Percentiles rank a stretch among this genome's conserved stretches.
phyloP scores from a whole-genome alignment of 2,797 vertebrate genomes.

The Cheirogaleus major region DNA sequence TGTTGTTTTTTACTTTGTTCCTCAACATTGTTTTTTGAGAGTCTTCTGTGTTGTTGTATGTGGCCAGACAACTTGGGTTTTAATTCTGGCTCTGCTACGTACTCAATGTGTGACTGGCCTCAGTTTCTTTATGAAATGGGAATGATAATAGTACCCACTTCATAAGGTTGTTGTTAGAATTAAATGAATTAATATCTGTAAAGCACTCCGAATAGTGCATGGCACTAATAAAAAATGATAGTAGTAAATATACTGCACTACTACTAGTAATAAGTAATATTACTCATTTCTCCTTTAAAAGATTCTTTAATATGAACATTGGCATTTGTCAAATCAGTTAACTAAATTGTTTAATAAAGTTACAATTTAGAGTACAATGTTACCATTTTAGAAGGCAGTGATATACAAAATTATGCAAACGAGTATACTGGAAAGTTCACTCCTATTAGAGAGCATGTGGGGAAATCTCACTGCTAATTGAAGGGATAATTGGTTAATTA shows the following conservation, averaged over 20 bases:
- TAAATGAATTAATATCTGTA: not conserved
- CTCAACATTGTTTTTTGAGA: not conserved
- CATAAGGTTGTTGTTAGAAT: not conserved
- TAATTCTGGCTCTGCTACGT: not conserved
- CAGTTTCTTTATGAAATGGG: not conserved
- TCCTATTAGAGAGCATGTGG: not conserved
- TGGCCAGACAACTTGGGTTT: not conserved
- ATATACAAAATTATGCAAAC: not conserved
- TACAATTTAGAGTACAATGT: not conserved
- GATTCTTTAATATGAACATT: not conserved
- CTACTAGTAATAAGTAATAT: not conserved
- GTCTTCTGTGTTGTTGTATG: not conserved
- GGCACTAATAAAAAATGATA: not conserved
- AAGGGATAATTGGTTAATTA: not conserved
- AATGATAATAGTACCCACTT: not conserved
- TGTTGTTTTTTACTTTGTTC: not conserved
- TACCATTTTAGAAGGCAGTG: slow-evolving; percentile 9
- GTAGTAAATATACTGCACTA: not conserved
- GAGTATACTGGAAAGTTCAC: slow-evolving; percentile 19
- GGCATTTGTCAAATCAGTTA: not conserved
- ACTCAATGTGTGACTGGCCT: not conserved
- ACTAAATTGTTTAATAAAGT: not conserved
- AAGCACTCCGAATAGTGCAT: not conserved
- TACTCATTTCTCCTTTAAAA: not conserved
- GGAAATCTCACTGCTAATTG: not conserved